Evolutionary conservation across 2,888 invertebrate genomes (phyloP), one percentile per base, ranked within the genome.

Genomic region (Drosophila borborema): DNA sequence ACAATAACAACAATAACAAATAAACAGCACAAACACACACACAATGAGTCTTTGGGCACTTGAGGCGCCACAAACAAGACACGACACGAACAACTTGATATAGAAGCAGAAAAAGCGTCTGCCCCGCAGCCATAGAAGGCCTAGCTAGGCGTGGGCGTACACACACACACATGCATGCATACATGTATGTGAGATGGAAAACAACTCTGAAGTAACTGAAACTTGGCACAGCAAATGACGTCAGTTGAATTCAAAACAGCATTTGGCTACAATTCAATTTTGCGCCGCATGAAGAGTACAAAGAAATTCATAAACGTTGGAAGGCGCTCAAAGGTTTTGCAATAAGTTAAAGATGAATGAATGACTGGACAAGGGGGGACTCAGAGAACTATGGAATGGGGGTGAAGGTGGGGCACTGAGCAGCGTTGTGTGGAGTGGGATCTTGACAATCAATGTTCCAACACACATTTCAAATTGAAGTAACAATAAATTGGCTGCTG

Each of bases 31-130:
- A 64, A 69, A 74, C 74, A 74, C 74, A 74, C 77, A 77, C 74
- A 75, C 81, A 81, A 80, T 68, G 77, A 62, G 75, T 68, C 64
- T 75, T 72, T 72, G 60, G 67, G 51, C 75, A 79, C 77, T 78
- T 61, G 75, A 78, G 77, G 77, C 75, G 75, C 79, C 77, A 78
- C 79, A 72, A 75, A 74, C 78, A 74, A 55, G 70, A 74, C 74
- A 78, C 67, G 61, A 74, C 54, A 34, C 61, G 49, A 72, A 68
- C 67, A 67, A 64, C 34, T 48, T 58, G 28, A 59, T 51, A 34
- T n/a, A n/a, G 41, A 28, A 46, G 40, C 51, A 56, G 40, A 59
- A 67, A 46, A 46, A 48, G 46, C 53, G 64, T 67, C 62, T 78
- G 75, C 75, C 79, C 66, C 46, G 58, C 61, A 74, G 75, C 48